Evolutionary conservation across 2,888 invertebrate species (phyloP).

Genomic region (Brachyptera risi): DNA sequence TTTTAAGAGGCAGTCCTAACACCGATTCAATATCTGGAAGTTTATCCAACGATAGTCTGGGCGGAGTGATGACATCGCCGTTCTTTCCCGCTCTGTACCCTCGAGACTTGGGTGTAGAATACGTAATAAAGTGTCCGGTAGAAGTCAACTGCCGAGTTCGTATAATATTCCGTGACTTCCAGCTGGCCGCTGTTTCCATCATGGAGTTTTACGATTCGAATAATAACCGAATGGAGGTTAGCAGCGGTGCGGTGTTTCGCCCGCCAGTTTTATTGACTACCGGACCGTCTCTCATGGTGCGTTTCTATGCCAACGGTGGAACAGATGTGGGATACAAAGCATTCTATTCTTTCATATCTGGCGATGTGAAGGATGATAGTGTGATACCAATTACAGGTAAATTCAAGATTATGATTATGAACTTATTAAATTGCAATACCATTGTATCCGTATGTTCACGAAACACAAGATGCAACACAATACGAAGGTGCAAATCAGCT

Average conservation of each 20-base stretch:
- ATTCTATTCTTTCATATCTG: conserved; percentile 50
- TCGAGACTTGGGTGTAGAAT: conserved; percentile 61
- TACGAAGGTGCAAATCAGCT: too few species aligned
- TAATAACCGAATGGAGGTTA: conserved; percentile 59
- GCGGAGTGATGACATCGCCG: conserved; percentile 58
- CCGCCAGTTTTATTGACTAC: conserved; percentile 62
- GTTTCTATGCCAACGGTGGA: conserved; percentile 67
- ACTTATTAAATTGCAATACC: too few species aligned
- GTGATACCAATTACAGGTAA: conserved; percentile 37
- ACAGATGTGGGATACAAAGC: conserved; percentile 63
- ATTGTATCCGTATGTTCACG: too few species aligned
- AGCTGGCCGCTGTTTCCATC: conserved; percentile 59
- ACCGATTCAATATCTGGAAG: background rate
- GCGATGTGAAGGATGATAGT: conserved; percentile 26
- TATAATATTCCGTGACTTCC: conserved; percentile 64
- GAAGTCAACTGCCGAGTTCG: conserved; percentile 53
- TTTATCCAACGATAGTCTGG: conserved; percentile 29
- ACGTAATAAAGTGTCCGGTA: conserved; percentile 55
- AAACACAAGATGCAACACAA: too few species aligned
- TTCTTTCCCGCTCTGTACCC: conserved; percentile 65
- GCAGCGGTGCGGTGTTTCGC: conserved; percentile 61
- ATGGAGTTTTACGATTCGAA: conserved; percentile 69
- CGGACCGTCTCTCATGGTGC: conserved; percentile 57
- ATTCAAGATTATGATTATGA: background rate
- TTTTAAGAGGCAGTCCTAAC: background rate